Conservation (phyloP, 2,888 invertebrate genomes). For the Ectemnius cavifrons region DNA sequence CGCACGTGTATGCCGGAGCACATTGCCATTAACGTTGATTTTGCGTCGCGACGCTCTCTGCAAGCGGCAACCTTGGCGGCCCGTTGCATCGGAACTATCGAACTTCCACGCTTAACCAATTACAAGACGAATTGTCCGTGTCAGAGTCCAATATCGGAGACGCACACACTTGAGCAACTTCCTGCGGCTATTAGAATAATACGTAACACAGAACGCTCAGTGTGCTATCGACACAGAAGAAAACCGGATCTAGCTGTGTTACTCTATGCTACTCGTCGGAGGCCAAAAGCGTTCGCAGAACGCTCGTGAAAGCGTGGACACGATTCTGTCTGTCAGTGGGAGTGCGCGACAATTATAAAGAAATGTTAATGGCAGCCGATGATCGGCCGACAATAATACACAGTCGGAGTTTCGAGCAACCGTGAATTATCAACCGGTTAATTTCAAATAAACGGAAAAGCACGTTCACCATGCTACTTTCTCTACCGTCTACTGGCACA, state of each 20-base stretch:
- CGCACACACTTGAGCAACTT: neutral
- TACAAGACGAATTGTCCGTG: no score
- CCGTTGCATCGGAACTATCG: no score
- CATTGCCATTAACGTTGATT: slow-evolving; percentile 48
- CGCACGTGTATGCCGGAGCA: slow-evolving; percentile 16
- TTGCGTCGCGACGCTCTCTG: slow-evolving; percentile 47
- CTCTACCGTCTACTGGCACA: slow-evolving; percentile 55
- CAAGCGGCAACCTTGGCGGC: neutral
- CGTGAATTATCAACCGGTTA: slow-evolving; percentile 53
- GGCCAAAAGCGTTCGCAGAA: neutral
- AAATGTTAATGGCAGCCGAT: slow-evolving; percentile 26
- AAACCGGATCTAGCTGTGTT: neutral
- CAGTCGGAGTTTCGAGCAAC: slow-evolving; percentile 36
- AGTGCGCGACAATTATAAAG: slow-evolving; percentile 8
- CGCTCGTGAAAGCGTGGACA: neutral
- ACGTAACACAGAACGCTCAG: neutral
- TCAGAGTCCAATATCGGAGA: no score
- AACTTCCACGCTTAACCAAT: no score
- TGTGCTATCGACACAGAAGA: neutral
- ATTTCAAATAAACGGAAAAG: slow-evolving; percentile 65
- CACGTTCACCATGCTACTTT: slow-evolving; percentile 67
- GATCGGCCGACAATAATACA: slow-evolving; percentile 40
- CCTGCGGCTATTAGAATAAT: neutral
- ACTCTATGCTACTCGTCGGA: neutral
- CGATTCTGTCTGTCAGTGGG: neutral